Evolutionary conservation across 2,888 invertebrate genomes (phyloP).

Genomic region (Pardosa pseudoannulata): DNA sequence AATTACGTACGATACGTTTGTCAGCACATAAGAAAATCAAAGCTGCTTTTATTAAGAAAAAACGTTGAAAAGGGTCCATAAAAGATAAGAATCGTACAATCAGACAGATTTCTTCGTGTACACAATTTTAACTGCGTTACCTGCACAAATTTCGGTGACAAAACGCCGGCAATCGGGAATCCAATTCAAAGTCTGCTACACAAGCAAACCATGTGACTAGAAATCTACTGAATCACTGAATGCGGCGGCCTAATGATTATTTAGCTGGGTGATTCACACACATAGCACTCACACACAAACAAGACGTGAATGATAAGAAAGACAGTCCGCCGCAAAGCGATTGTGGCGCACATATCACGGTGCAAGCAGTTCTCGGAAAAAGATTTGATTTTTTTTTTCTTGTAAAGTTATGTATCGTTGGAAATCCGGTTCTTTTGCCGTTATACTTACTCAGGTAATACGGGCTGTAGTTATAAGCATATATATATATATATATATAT

Average conservation of each 20-base stretch:
- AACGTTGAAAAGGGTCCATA: no score
- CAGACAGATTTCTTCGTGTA: no score
- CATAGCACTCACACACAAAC: neutral
- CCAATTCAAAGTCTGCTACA: neutral
- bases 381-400: neutral
- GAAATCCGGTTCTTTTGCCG: neutral
- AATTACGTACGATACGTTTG: no score
- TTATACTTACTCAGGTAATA: neutral
- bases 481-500: no score
- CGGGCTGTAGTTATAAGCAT: neutral
- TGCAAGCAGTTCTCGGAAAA: neutral
- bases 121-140: no score
- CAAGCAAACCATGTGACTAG: conserved; percentile 3
- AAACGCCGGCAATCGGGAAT: neutral
- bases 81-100: no score
- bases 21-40: no score
- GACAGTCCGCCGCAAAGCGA: neutral
- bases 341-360: neutral
- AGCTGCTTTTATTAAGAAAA: no score
- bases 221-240: neutral
- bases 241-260: no score
- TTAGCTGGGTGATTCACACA: neutral
- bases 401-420: neutral
- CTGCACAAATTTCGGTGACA: no score
- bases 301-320: neutral